A percentile compares a stretch with the other conserved stretches of the same genome.
Evolutionary conservation across 2,113 vertebrate genomes (phyloP).

Genomic region (Cariama cristata): DNA sequence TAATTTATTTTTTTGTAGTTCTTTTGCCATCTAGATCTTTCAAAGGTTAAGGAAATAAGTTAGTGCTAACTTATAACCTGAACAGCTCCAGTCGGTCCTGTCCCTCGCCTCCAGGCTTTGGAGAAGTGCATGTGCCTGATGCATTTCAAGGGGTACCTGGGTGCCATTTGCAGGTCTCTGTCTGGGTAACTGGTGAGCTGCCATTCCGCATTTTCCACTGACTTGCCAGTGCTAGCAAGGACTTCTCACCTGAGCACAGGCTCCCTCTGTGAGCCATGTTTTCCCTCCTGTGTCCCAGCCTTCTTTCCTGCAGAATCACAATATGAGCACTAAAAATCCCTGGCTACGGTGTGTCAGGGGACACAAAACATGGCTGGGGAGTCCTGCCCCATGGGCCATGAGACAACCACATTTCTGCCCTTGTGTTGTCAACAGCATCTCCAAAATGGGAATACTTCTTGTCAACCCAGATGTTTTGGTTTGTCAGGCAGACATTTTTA

Average conservation of each 20-base stretch:
- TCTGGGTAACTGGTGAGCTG: not conserved
- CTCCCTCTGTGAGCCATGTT: not conserved
- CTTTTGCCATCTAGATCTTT: not conserved
- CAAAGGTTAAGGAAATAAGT: not conserved
- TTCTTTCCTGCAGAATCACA: not conserved
- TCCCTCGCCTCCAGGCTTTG: not conserved
- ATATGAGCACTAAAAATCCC: not conserved
- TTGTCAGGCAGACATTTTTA: not conserved
- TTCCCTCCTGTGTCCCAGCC: not conserved
- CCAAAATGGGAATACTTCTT: not conserved
- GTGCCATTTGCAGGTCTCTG: not conserved
- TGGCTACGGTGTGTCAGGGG: not conserved
- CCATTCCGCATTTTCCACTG: not conserved
- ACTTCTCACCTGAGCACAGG: not conserved
- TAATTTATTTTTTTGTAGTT: not conserved
- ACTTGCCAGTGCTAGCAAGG: not conserved
- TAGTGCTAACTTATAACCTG: not conserved
- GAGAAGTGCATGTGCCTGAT: not conserved
- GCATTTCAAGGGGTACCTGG: not conserved
- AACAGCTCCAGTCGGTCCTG: not conserved
- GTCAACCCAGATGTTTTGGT: not conserved
- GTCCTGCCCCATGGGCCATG: no score
- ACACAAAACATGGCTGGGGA: not conserved
- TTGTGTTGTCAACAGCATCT: not conserved
- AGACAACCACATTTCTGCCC: not conserved